Base-by-base conservation (phyloP, 2,888 invertebrate species). In the Cyclophora albipunctata region DNA sequence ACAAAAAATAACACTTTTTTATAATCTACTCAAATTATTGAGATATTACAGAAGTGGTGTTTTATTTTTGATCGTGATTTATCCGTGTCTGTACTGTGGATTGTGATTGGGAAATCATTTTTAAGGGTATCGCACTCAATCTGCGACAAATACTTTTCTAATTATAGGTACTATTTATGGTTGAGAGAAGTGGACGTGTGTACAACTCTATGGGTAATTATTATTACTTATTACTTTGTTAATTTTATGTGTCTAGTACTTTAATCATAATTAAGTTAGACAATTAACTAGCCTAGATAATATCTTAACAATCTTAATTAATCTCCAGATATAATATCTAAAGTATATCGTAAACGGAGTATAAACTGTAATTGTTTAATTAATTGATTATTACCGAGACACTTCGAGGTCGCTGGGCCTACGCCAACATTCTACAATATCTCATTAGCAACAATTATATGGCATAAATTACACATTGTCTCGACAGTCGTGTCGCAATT, bases 401-500 rank as follows among this genome's bases (percentile, higher is more conserved):
- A 45, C 52, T 55, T 59, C 53, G 55, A 54, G 57, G 57, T 54
- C 51, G 65, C 67, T 73, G 70, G 67, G 72, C 75, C 75, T 67
- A 77, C 78, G 78, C 76, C 74, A 78, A 65, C 65, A 64, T 20
- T 64, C 64, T 67, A 74, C 71, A 77, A 71, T 74, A 75, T 75
- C 81, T 81, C 74, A 84, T 85, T 84, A 81, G 66, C 50, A 62
- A 66, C 79, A 80, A 83, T 84, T 84, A 84, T 78, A 82, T 77
- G 76, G 75, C 72, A 79, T 83, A 78, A 76, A 79, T 81, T 81
- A 78, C 56, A 71, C 71, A 72, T 75, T 75, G 75, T 72, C 64
- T 65, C 57, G 53, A 58, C 59, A 69, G 66, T 64, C 69, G 73
- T 65, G 71, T 59, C 51, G 57, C 66, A 66, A 71, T 66, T 62